These are phyloP conservation scores for Mesoclemmys tuberculata DNA, from an alignment of 2,113 vertebrate genomes.

Conservation along the genomic window DNA sequence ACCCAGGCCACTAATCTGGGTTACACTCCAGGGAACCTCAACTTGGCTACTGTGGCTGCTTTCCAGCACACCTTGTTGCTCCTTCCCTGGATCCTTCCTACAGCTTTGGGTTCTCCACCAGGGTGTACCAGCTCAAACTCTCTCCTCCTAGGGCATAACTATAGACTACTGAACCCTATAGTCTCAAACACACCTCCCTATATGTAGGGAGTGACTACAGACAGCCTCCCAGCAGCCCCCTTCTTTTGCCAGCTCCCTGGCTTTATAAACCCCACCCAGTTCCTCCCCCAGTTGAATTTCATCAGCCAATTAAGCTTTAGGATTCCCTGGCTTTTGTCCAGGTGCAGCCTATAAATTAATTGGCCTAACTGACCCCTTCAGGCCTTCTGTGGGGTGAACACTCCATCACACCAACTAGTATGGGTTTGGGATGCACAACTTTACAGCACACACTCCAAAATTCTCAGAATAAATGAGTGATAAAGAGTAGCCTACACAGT, in stretches of 20 bases:
- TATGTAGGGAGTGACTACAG: too few relatives aligned
- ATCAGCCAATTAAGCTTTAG: neutral
- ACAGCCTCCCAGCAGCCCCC: neutral
- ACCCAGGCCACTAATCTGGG: neutral
- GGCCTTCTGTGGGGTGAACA: neutral
- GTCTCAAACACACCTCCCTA: neutral
- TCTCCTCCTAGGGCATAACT: too few relatives aligned
- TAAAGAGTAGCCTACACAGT: accelerated
- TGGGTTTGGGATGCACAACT: neutral
- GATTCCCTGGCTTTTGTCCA: neutral
- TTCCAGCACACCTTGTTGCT: neutral
- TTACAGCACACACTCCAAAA: neutral
- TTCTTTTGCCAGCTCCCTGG: neutral
- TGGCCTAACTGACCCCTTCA: neutral
- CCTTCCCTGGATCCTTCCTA: neutral
- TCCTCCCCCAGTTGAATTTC: neutral
- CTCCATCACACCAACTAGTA: too few relatives aligned
- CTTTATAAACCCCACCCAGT: neutral
- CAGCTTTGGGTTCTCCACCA: neutral
- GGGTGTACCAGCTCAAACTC: neutral
- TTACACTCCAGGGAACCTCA: neutral
- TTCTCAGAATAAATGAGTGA: accelerated
- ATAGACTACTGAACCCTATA: neutral
- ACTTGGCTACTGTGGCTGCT: neutral
- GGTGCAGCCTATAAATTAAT: neutral